Conservation (phyloP, 2,888 invertebrate species). For the Branchipolynoe longqiensis region DNA sequence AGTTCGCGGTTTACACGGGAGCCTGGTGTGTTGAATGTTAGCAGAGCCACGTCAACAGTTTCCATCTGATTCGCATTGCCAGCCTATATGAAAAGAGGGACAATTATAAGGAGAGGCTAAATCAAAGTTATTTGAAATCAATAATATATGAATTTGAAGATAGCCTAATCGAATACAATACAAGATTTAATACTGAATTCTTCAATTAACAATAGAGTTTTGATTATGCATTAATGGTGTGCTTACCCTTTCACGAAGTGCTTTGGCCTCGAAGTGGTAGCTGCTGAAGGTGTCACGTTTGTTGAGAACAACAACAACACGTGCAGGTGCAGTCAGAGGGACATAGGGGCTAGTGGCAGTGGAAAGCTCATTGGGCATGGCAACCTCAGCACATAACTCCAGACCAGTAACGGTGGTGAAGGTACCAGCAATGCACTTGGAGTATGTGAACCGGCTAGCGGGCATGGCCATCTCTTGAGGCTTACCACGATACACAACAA, state of each 20-base stretch:
- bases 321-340: constrained; percentile 78
- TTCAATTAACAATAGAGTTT: too few species aligned
- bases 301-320: constrained; percentile 70
- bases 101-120: too few species aligned
- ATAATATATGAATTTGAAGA: too few species aligned
- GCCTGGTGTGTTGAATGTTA: constrained; percentile 89
- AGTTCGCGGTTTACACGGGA: constrained; percentile 87
- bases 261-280: constrained; percentile 76
- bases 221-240: too few species aligned
- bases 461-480: constrained; percentile 87
- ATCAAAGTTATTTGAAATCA: too few species aligned
- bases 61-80: too few species aligned
- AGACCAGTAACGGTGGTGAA: constrained; percentile 90
- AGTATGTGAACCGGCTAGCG: constrained; percentile 85
- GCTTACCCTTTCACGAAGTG: constrained; percentile 64
- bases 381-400: constrained; percentile 90
- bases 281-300: constrained; percentile 77
- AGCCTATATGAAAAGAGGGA: too few species aligned
- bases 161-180: too few species aligned
- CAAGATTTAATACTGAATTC: too few species aligned
- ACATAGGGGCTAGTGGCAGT: constrained; percentile 81
- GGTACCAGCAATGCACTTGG: constrained; percentile 79
- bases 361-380: constrained; percentile 86
- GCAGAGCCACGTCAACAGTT: constrained; percentile 52
- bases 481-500: constrained; percentile 80